These are phyloP conservation scores for Criorhina ranunculi DNA, from an alignment of 2,888 invertebrate genomes.

Conservation along the genomic window DNA sequence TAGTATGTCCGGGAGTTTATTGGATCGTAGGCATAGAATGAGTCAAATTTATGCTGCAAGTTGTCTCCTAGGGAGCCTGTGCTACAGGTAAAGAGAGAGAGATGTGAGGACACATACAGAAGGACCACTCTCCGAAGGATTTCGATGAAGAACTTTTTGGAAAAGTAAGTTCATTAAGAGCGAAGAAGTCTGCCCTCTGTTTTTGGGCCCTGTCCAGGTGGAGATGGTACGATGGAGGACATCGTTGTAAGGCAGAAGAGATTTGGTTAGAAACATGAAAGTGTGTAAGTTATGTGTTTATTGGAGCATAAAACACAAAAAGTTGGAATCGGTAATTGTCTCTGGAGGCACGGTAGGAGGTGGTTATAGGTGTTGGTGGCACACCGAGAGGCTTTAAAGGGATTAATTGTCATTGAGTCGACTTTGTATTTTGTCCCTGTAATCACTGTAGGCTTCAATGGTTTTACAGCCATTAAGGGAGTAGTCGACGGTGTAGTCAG, in stretches of 20 bases:
- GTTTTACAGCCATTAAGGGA: no score
- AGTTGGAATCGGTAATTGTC: constrained; percentile 8
- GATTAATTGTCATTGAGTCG: no score
- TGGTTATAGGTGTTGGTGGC: neutral
- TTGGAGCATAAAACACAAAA: constrained; percentile 27
- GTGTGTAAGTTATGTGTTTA: constrained; percentile 48
- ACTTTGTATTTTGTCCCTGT: no score
- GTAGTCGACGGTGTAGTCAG: no score
- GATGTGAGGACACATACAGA: no score
- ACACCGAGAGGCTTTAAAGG: neutral
- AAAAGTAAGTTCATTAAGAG: constrained; percentile 66
- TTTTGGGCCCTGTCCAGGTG: neutral
- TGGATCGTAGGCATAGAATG: constrained; percentile 9
- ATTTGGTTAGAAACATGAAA: constrained; percentile 17
- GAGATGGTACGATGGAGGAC: constrained; percentile 35
- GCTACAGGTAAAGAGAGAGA: constrained; percentile 50
- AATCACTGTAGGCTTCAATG: no score
- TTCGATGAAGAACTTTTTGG: constrained; percentile 61
- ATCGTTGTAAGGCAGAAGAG: constrained; percentile 14
- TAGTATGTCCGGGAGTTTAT: constrained; percentile 27
- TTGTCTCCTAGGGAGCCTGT: constrained; percentile 37
- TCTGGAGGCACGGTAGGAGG: neutral
- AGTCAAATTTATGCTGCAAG: constrained; percentile 60
- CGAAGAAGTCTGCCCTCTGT: constrained; percentile 27
- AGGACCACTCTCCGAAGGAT: constrained; percentile 51